phyloP scores from a whole-genome alignment of 2,888 invertebrate species.

The Troides aeacus region DNA sequence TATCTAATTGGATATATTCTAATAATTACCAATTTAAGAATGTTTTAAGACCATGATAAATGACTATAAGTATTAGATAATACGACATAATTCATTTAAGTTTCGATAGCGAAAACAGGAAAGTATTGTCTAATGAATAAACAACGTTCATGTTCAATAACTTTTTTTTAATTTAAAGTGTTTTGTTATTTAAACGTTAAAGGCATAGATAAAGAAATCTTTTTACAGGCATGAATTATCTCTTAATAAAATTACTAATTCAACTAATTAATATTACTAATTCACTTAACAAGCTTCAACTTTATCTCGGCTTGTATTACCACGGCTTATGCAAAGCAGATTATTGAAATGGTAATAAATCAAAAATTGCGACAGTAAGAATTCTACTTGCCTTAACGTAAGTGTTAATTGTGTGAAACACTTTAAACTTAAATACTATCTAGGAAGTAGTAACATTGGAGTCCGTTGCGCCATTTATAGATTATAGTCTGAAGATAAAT shows the following conservation, averaged over 20 bases:
- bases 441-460: constrained; percentile 34
- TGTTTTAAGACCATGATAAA: too few species aligned
- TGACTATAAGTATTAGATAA: too few species aligned
- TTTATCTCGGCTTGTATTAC: not conserved
- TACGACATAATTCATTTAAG: too few species aligned
- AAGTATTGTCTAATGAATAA: too few species aligned
- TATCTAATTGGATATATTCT: too few species aligned
- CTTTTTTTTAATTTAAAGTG: too few species aligned
- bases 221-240: not conserved
- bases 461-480: not conserved
- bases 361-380: constrained; percentile 20
- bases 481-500: not conserved
- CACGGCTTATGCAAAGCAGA: constrained; percentile 9
- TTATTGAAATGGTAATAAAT: constrained; percentile 12
- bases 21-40: too few species aligned
- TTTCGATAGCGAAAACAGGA: too few species aligned
- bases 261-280: constrained; percentile 1
- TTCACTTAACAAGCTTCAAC: constrained; percentile 6
- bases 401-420: constrained; percentile 26
- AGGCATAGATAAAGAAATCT: not conserved
- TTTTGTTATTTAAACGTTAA: not conserved
- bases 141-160: too few species aligned
- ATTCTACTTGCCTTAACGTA: constrained; percentile 21
- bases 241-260: not conserved
- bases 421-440: constrained; percentile 33